A percentile compares a stretch with the other conserved stretches of the same genome.
Evolutionary conservation across 2,888 invertebrate genomes (phyloP).

Genomic region (Brachyopa scutellaris): DNA sequence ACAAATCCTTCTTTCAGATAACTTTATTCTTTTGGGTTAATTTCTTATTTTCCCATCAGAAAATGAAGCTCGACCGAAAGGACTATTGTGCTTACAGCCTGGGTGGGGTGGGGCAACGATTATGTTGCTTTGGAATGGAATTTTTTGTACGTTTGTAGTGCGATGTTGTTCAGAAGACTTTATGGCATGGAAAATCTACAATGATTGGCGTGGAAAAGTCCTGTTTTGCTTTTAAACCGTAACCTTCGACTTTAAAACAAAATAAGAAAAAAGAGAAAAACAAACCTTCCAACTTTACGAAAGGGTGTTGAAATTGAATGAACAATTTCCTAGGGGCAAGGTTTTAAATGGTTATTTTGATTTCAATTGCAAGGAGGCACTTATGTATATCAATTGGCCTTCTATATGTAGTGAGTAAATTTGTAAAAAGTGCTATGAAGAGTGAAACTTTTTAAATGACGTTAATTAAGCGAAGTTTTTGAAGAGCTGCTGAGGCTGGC

Average conservation of each 20-base stretch:
- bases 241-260: slow-evolving; percentile 45
- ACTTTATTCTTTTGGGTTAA: slow-evolving; percentile 60
- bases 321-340: neutral
- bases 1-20: slow-evolving; percentile 47
- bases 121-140: slow-evolving; percentile 30
- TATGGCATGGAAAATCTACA: slow-evolving; percentile 55
- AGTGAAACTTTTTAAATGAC: no score
- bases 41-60: slow-evolving; percentile 59
- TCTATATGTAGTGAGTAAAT: neutral
- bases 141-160: slow-evolving; percentile 25
- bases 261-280: neutral
- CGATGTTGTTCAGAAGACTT: slow-evolving; percentile 54
- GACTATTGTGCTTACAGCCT: slow-evolving; percentile 24
- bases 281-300: neutral
- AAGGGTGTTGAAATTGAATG: slow-evolving; percentile 14
- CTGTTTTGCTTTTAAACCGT: slow-evolving; percentile 27
- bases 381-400: slow-evolving; percentile 1
- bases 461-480: no score
- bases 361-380: slow-evolving; percentile 22
- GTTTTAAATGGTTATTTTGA: slow-evolving; percentile 10
- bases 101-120: slow-evolving; percentile 5
- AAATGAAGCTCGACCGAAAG: slow-evolving; percentile 30
- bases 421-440: no score
- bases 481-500: no score
- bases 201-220: slow-evolving; percentile 61